A percentile compares a stretch with the other conserved stretches of the same genome.
Evolutionary conservation across 2,888 invertebrate species (phyloP).

Genomic region (Sarcophaga variegata): DNA sequence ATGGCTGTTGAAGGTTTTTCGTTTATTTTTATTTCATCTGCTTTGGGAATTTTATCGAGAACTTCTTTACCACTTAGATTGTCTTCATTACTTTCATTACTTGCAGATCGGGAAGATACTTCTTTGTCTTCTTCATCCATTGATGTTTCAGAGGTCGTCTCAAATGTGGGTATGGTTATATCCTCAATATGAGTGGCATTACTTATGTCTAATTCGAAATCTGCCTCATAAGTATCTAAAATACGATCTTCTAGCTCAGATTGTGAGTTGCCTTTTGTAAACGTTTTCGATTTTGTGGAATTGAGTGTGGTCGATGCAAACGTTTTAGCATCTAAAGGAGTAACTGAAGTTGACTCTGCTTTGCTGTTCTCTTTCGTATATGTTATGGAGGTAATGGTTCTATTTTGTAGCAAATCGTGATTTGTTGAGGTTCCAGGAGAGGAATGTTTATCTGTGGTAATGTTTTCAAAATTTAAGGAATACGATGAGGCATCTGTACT

Average conservation of each 20-base stretch:
- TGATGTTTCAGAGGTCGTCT: conserved; percentile 72
- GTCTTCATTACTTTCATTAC: conserved; percentile 31
- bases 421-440: conserved; percentile 62
- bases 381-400: conserved; percentile 30
- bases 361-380: conserved; percentile 30
- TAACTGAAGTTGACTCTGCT: conserved; percentile 22
- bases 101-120: conserved; percentile 15
- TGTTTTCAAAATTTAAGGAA: conserved; percentile 68
- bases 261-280: conserved; percentile 39
- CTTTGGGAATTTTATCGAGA: conserved; percentile 57
- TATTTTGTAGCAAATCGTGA: conserved; percentile 31
- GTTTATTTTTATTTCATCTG: background rate
- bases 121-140: conserved; percentile 53
- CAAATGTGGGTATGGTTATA: conserved; percentile 75
- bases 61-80: background rate
- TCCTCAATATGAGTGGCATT: conserved; percentile 76
- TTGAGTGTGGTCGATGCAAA: conserved; percentile 20
- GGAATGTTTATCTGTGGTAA: conserved; percentile 68
- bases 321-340: background rate
- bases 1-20: conserved; percentile 13
- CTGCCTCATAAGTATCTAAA: conserved; percentile 71
- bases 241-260: conserved; percentile 52
- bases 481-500: conserved; percentile 65
- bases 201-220: conserved; percentile 70
- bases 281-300: conserved; percentile 49